Conservation (phyloP, 2,797 vertebrate species). For the Caiman crocodilus region DNA sequence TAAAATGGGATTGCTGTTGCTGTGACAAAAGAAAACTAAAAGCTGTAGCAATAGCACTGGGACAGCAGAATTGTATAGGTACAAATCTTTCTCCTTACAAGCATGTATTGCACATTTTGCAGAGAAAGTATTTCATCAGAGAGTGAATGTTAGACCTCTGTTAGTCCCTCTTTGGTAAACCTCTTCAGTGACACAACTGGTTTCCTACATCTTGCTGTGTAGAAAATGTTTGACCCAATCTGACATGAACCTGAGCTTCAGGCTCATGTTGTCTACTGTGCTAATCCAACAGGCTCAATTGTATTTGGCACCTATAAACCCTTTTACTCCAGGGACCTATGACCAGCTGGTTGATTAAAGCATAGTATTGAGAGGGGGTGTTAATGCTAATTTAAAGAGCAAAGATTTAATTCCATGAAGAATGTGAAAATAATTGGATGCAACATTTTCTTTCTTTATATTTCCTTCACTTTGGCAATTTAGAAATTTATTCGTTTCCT, state of each 20-base stretch:
- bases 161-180: background rate
- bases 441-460: background rate
- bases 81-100: background rate
- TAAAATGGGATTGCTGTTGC: background rate
- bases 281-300: background rate
- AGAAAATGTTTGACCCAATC: background rate
- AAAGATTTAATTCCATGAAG: background rate
- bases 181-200: background rate
- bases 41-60: accelerated
- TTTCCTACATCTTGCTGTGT: background rate
- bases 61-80: accelerated
- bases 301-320: background rate
- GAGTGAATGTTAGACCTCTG: background rate
- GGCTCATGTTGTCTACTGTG: background rate
- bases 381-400: background rate
- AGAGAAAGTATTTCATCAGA: background rate
- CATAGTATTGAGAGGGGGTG: background rate
- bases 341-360: accelerated
- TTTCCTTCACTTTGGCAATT: background rate
- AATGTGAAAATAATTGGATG: background rate
- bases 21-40: background rate
- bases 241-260: background rate
- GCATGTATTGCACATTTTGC: background rate
- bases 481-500: background rate
- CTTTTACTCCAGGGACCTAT: background rate